A percentile compares a stretch with the other conserved stretches of the same genome.
Evolutionary conservation across 1,140 invertebrate genomes (phyloP).

Genomic region (Eurytemora carolleeae): DNA sequence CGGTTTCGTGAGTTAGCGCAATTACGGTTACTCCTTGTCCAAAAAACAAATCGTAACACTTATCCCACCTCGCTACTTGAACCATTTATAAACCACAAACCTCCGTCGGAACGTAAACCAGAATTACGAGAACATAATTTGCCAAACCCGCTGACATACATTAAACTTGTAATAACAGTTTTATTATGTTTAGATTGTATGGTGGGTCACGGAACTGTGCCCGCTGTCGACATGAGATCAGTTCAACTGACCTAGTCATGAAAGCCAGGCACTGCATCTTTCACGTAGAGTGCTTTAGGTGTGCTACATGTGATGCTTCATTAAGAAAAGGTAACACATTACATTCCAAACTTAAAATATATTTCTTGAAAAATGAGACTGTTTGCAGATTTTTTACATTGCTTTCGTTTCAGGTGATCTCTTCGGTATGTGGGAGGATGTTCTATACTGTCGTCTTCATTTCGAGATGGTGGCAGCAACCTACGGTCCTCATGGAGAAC

Average conservation of each 20-base stretch:
- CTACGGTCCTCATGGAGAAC: not conserved
- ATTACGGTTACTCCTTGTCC: too few species aligned
- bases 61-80: too few species aligned
- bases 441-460: slow-evolving; percentile 59
- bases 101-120: too few species aligned
- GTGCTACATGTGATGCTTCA: slow-evolving; percentile 1
- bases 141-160: too few species aligned
- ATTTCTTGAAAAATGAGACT: not conserved
- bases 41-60: too few species aligned
- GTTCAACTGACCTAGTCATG: slow-evolving; percentile 95
- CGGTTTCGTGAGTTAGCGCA: too few species aligned
- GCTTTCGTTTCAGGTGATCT: slow-evolving; percentile 18
- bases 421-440: slow-evolving; percentile 38
- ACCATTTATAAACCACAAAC: too few species aligned
- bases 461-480: slow-evolving; percentile 34
- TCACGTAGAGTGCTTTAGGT: slow-evolving; percentile 66
- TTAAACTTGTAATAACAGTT: too few species aligned
- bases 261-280: slow-evolving; percentile 87
- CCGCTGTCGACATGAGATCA: slow-evolving; percentile 76
- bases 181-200: slow-evolving; percentile 8
- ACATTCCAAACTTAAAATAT: not conserved
- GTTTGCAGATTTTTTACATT: slow-evolving; percentile 18
- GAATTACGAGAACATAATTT: too few species aligned
- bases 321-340: slow-evolving; percentile 2
- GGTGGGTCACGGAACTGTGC: slow-evolving; percentile 47